Evolutionary conservation across 2,113 vertebrate genomes (phyloP).

Genomic region (Rhea pennata): DNA sequence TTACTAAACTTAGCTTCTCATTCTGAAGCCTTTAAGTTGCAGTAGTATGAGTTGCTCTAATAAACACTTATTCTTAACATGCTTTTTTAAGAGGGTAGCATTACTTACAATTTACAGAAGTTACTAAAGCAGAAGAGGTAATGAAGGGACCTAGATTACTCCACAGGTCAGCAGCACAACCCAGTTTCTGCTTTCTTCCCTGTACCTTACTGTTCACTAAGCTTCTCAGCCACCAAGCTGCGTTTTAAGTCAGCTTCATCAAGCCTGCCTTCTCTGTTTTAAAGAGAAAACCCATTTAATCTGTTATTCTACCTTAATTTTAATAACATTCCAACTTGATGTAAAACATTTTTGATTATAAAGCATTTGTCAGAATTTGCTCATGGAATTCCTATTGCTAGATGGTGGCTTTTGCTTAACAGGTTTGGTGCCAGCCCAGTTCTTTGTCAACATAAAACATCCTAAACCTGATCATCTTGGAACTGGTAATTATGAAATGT

Average conservation of each 20-base stretch:
- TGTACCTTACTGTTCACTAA: constrained; percentile 34
- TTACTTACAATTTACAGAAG: constrained; percentile 42
- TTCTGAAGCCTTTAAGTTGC: constrained; percentile 17
- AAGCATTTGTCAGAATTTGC: not conserved
- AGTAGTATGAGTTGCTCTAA: constrained; percentile 40
- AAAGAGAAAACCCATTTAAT: not conserved
- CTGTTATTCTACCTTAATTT: not conserved
- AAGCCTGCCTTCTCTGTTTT: not conserved
- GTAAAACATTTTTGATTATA: not conserved
- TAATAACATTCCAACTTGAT: not conserved
- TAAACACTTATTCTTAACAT: constrained; percentile 37
- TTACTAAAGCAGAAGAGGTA: constrained; percentile 48
- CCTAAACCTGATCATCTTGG: not conserved
- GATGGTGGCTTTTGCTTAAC: not conserved
- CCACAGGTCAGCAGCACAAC: constrained; percentile 46
- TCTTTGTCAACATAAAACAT: not conserved
- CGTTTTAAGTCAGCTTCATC: not conserved
- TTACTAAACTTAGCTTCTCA: not conserved
- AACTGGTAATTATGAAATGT: not conserved
- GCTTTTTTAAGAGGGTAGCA: constrained; percentile 54
- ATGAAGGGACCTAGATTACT: constrained; percentile 17
- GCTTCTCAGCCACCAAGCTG: not conserved
- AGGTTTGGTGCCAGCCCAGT: not conserved
- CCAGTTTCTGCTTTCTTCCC: constrained; percentile 41
- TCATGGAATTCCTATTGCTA: not conserved